phyloP scores from a whole-genome alignment of 2,888 invertebrate genomes.

The Lasioglossum figueresi region DNA sequence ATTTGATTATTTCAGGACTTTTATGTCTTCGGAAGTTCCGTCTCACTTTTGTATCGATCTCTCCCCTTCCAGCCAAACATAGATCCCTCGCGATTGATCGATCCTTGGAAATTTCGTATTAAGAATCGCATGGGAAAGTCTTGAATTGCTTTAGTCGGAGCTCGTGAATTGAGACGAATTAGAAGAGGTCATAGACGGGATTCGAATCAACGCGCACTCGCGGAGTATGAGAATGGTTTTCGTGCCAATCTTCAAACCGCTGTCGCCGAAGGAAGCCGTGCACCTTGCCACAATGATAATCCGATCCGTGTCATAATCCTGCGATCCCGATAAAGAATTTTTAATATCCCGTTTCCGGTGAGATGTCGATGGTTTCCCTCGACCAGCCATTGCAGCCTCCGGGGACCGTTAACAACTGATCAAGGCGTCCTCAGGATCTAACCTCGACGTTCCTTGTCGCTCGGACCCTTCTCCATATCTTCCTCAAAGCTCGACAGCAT shows the following conservation, averaged over 20 bases:
- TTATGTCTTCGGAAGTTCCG: too few species aligned
- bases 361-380: neutral
- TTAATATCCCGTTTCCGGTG: neutral
- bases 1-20: neutral
- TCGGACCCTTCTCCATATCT: conserved; percentile 35
- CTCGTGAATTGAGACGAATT: conserved; percentile 21
- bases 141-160: neutral
- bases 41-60: neutral
- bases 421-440: conserved; percentile 25
- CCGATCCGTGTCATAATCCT: conserved; percentile 54
- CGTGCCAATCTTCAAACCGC: conserved; percentile 74
- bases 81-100: neutral
- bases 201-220: conserved; percentile 69
- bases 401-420: neutral
- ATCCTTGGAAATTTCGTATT: neutral
- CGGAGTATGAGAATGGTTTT: conserved; percentile 77
- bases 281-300: conserved; percentile 76
- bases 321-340: neutral
- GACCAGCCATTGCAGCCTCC: neutral
- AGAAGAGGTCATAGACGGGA: conserved; percentile 16
- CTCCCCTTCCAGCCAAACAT: neutral
- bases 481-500: conserved; percentile 42
- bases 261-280: conserved; percentile 61
- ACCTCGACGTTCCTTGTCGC: conserved; percentile 37
- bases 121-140: neutral